Conservation (phyloP, 2,888 invertebrate genomes). For the Stramonita haemastoma region DNA sequence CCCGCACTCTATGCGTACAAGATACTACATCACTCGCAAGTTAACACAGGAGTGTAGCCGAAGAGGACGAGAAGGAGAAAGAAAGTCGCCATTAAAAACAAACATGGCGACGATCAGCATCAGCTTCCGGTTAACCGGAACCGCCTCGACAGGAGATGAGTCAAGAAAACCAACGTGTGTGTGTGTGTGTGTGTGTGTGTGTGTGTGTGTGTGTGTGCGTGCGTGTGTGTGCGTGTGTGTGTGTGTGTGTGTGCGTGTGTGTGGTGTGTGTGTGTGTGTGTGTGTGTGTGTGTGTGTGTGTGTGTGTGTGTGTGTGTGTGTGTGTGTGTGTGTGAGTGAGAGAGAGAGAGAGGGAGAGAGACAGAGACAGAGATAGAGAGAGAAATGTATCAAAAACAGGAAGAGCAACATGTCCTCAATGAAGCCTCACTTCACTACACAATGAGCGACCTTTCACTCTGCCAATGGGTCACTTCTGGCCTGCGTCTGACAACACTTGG, state of each 20-base stretch:
- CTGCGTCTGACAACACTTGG: not conserved
- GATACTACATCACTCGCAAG: not conserved
- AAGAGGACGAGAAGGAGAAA: not conserved
- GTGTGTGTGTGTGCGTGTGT: no score
- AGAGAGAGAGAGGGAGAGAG: not conserved
- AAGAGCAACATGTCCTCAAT: not conserved
- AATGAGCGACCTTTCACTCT: conserved; percentile 6
- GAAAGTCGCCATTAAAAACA: not conserved
- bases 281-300: no score
- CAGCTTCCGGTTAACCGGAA: not conserved
- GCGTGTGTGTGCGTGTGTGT: no score
- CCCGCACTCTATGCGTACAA: not conserved
- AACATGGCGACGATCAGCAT: not conserved
- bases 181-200: no score
- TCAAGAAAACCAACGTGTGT: not conserved
- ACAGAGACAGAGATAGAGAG: not conserved
- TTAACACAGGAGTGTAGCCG: no score
- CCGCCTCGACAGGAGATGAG: not conserved
- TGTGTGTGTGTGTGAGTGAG: no score
- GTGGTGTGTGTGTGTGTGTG: no score
- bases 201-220: no score
- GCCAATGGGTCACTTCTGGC: not conserved
- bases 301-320: no score
- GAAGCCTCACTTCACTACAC: not conserved
- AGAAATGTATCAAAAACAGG: not conserved